Evolutionary conservation across 2,888 invertebrate genomes (phyloP).

Genomic region (Koerneria pararmatus): DNA sequence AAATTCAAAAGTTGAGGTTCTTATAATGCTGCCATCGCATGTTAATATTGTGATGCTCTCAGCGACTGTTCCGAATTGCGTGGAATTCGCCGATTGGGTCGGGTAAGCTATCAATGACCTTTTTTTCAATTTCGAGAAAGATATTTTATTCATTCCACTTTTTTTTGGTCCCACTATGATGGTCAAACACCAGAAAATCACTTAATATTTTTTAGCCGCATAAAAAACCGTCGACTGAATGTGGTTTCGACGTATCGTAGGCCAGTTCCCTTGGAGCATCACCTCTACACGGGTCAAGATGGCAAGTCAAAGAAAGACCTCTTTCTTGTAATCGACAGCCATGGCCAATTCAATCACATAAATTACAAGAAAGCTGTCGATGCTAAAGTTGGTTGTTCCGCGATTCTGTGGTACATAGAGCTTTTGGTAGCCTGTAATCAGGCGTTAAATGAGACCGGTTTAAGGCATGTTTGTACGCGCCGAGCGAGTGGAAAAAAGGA

Average conservation of each 20-base stretch:
- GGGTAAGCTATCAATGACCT: conserved; percentile 61
- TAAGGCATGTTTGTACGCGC: too few relatives aligned
- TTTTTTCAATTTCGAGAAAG: neutral
- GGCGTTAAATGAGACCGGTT: too few relatives aligned
- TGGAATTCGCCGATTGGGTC: conserved; percentile 79
- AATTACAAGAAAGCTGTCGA: conserved; percentile 36
- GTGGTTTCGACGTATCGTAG: conserved; percentile 88
- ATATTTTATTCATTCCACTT: neutral
- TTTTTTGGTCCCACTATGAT: neutral
- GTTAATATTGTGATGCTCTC: conserved; percentile 93
- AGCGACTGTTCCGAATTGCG: conserved; percentile 94
- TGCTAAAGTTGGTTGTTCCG: conserved; percentile 29
- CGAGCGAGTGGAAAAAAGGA: too few relatives aligned
- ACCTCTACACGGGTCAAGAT: conserved; percentile 65
- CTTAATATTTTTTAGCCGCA: conserved; percentile 61
- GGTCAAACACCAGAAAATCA: too few relatives aligned
- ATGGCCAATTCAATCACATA: conserved; percentile 69
- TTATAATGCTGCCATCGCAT: conserved; percentile 88
- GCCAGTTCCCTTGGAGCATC: conserved; percentile 92
- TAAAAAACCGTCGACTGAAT: conserved; percentile 75
- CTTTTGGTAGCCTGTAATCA: neutral
- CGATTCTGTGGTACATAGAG: neutral
- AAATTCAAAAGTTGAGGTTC: conserved; percentile 64
- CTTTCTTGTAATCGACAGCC: conserved; percentile 76
- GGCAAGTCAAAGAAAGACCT: conserved; percentile 61